Base-by-base conservation (phyloP, 2,113 vertebrate species). In the Anas platyrhynchos region DNA sequence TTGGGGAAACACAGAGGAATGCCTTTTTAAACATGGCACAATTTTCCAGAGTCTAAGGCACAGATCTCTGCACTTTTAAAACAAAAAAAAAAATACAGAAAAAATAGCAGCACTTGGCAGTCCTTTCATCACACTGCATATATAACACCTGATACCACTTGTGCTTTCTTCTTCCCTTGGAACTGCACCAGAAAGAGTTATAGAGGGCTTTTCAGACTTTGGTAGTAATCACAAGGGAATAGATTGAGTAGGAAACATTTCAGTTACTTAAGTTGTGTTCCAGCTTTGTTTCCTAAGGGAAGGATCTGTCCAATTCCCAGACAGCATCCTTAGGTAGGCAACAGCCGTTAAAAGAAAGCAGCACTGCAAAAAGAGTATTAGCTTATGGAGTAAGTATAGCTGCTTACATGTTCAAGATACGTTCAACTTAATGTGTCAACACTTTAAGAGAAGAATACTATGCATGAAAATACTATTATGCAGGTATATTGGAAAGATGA, bases 11-110 rank as follows among this genome's bases (percentile, higher is more conserved):
- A 84, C 16, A 63, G 29, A 87, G 18, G 23, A 87, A 75, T 23
- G 16, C 46, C 36, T 94, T 88, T 71, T 63, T 43, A 78, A 92
- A 89, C 52, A 54, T 3, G 54, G 22, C 62, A 41, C 13, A 56
- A 50, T 73, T 59, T 93, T 81, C 38, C 86, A 92, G 36, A 91
- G 74, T 48, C 34, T 78, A 83, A 78, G 65, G 52, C 85, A 89
- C 26, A 78, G 74, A 2, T 54, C 32, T 41, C 56, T 74, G 50
- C 8, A n/a, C n/a, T 23, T 77, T 36, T 65, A 59, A 56, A 92
- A 75, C 43, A 48, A 32, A 92, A 92, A 72, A 58, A 65, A 2
- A 4, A 34, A 34, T 34, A 61, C 7, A 41, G 38, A 34, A 44
- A 18, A 63, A 66, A 27, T 36, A n/a, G 18, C 21, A 92, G 54